Conservation (phyloP, 2,113 vertebrate species). For the Heliornis fulica region DNA sequence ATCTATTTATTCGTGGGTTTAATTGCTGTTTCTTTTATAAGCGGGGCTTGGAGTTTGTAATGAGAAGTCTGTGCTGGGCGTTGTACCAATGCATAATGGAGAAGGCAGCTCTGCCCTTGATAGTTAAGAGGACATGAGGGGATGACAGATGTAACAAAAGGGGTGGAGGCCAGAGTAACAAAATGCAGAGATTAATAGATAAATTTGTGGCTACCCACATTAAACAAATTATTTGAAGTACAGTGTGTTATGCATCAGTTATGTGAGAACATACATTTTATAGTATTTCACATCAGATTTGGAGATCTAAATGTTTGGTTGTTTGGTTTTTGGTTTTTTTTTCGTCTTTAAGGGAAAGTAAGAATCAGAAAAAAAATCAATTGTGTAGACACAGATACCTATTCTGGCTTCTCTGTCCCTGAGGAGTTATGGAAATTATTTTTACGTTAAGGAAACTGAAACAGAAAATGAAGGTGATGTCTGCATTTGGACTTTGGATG, state of each 20-base stretch:
- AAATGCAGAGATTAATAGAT: not conserved
- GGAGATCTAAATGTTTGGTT: not conserved
- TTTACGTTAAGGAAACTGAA: not conserved
- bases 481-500: not conserved
- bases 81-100: conserved; percentile 16
- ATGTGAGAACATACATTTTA: not conserved
- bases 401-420: not conserved
- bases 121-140: not conserved
- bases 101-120: conserved; percentile 26
- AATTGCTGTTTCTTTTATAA: conserved; percentile 14
- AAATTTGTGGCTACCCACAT: not conserved
- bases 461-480: not conserved
- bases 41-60: not conserved
- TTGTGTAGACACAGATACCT: not conserved
- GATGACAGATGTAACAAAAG: conserved; percentile 2
- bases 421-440: not conserved
- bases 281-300: not conserved
- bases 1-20: conserved; percentile 3
- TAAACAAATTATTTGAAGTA: not conserved
- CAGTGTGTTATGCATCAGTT: not conserved
- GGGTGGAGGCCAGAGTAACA: conserved; percentile 21
- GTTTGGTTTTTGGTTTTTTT: not conserved
- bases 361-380: not conserved
- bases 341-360: not conserved
- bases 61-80: conserved; percentile 22